Conservation (phyloP, 2,113 vertebrate genomes). For the Ivindomyrus marchei region DNA sequence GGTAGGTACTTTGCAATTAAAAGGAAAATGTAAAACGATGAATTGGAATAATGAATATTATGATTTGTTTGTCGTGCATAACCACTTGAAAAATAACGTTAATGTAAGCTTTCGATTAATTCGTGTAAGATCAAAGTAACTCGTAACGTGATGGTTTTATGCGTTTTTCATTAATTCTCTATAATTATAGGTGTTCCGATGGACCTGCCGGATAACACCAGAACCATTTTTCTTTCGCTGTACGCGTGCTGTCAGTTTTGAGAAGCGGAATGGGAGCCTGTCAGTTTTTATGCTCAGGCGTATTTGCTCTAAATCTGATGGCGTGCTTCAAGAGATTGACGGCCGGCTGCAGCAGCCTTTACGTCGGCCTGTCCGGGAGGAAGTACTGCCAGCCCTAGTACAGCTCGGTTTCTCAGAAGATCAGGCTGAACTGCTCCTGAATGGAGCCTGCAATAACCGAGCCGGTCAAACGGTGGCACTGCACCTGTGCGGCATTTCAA, state of each 20-base stretch:
- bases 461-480: constrained; percentile 30
- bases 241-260: not conserved
- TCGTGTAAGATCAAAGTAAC: not conserved
- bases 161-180: not conserved
- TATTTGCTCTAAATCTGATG: constrained; percentile 32
- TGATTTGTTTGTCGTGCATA: not conserved
- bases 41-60: not conserved
- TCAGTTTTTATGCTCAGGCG: not conserved
- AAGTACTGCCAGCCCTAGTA: constrained; percentile 39
- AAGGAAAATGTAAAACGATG: not conserved
- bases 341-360: not conserved
- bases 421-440: constrained; percentile 50
- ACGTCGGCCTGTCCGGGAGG: not conserved
- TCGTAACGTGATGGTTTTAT: not conserved
- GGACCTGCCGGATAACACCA: constrained; percentile 30
- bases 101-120: not conserved
- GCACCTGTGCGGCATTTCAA: constrained; percentile 43
- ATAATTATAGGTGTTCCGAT: constrained; percentile 41
- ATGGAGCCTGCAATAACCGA: constrained; percentile 23
- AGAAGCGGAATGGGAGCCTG: constrained; percentile 9
- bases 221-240: not conserved
- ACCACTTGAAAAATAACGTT: not conserved
- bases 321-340: not conserved
- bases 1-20: not conserved
- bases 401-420: constrained; percentile 69